Evolutionary conservation across 2,888 invertebrate species (phyloP).

Genomic region (Athalia circularis): DNA sequence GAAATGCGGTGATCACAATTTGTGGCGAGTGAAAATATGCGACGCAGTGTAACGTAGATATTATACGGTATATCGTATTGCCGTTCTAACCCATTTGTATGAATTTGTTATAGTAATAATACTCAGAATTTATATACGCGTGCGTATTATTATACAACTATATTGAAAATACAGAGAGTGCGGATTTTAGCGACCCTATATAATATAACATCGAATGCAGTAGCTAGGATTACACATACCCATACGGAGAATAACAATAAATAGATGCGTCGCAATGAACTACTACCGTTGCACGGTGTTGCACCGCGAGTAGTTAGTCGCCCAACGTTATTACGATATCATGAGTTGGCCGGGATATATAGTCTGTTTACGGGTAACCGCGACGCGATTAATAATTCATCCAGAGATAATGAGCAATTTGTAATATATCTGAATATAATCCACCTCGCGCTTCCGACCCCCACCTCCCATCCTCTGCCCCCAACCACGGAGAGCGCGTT

Average conservation of each 20-base stretch:
- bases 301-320: slow-evolving; percentile 49
- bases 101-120: slow-evolving; percentile 32
- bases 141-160: neutral
- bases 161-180: neutral
- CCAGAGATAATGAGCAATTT: slow-evolving; percentile 70
- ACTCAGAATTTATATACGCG: slow-evolving; percentile 10
- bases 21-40: slow-evolving; percentile 21
- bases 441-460: slow-evolving; percentile 21
- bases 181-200: neutral
- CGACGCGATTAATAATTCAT: slow-evolving; percentile 67
- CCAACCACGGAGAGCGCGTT: neutral
- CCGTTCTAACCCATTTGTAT: slow-evolving; percentile 5
- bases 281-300: slow-evolving; percentile 45
- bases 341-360: slow-evolving; percentile 62
- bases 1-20: slow-evolving; percentile 28
- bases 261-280: slow-evolving; percentile 58
- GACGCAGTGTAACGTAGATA: neutral
- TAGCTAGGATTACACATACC: neutral
- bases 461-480: neutral
- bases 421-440: slow-evolving; percentile 62
- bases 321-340: slow-evolving; percentile 65
- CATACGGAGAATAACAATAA: slow-evolving; percentile 70
- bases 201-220: neutral
- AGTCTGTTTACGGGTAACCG: slow-evolving; percentile 64
- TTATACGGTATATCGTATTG: neutral